phyloP scores from a whole-genome alignment of 2,113 vertebrate genomes.

The Rhodinocichla rosea region DNA sequence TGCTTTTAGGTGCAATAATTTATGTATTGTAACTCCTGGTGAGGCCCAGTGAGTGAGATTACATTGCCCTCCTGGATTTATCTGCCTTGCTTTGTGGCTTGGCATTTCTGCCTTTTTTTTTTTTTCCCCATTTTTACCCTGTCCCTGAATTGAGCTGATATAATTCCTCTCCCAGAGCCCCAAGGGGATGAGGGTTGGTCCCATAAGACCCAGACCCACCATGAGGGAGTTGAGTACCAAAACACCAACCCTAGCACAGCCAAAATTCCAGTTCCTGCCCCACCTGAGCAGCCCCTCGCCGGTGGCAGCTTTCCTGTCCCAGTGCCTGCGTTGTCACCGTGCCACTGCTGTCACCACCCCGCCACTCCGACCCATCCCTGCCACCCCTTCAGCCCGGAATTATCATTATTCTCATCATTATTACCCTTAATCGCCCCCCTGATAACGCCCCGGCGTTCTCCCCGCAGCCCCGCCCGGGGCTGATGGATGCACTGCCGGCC shows the following conservation, averaged over 20 bases:
- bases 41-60: background rate
- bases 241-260: background rate
- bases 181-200: background rate
- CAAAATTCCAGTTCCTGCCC: background rate
- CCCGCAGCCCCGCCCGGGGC: background rate
- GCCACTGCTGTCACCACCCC: background rate
- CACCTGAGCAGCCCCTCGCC: rapidly evolving
- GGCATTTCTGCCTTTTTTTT: background rate
- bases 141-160: background rate
- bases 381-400: rapidly evolving
- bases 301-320: background rate
- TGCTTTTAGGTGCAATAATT: conserved; percentile 52
- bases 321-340: background rate
- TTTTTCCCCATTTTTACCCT: background rate
- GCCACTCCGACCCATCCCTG: background rate
- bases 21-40: background rate
- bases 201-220: background rate
- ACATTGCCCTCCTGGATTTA: background rate
- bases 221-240: background rate
- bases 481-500: background rate
- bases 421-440: background rate
- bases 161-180: background rate
- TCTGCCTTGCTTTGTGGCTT: background rate
- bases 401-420: rapidly evolving
- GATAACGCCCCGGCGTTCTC: rapidly evolving